A percentile compares a stretch with the other conserved stretches of the same genome.
Conservation (phyloP, 2,113 vertebrate genomes). For the Paradisaea rubra region DNA sequence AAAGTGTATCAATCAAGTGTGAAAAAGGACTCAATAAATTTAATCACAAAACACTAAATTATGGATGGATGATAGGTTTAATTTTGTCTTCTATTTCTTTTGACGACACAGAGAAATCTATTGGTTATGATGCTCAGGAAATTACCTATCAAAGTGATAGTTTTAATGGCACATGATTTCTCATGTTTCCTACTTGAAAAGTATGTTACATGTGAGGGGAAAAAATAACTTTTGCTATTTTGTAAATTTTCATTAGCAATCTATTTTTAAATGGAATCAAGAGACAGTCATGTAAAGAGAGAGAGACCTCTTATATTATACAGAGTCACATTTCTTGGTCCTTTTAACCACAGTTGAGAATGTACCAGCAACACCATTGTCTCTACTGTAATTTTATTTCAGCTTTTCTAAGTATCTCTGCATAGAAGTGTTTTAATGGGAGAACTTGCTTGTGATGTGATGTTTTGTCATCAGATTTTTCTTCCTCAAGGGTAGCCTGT, state of each 20-base stretch:
- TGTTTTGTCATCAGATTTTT: slow-evolving; percentile 19
- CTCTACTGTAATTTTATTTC: neutral
- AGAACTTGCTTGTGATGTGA: neutral
- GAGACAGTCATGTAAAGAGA: neutral
- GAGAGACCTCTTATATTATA: neutral
- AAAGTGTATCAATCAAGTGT: neutral
- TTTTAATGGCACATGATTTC: neutral
- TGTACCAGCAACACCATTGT: neutral
- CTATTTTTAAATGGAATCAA: neutral
- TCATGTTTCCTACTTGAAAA: neutral
- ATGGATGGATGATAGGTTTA: neutral
- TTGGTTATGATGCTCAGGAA: neutral
- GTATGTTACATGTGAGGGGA: neutral
- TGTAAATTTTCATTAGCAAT: neutral
- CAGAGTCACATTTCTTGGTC: neutral
- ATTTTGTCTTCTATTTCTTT: neutral
- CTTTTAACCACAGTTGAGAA: neutral
- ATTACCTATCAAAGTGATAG: neutral
- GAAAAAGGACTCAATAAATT: neutral
- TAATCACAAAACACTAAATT: neutral
- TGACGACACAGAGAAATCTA: neutral
- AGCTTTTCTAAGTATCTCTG: neutral
- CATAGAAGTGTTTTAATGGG: neutral
- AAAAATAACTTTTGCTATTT: neutral
- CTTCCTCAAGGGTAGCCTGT: neutral